Percentiles rank a stretch among this genome's conserved stretches.
Conservation (phyloP, 2,797 vertebrate genomes). For the Gallinago nigripennis region DNA sequence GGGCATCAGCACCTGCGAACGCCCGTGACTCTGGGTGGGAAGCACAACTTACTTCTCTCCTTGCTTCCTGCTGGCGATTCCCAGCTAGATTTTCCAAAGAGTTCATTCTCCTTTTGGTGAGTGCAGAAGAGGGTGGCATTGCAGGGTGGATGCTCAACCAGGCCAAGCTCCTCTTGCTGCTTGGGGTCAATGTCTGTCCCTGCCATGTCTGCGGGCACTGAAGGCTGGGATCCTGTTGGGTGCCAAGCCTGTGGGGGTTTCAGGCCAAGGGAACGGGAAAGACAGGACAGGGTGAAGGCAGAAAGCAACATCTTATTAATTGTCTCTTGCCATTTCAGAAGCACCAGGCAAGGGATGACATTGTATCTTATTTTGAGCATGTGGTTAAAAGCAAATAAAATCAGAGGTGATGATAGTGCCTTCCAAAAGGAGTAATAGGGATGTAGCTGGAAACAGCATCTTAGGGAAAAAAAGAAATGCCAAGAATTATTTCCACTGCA, state of each 20-base stretch:
- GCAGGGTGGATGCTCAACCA: neutral
- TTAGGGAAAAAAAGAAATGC: neutral
- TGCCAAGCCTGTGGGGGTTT: neutral
- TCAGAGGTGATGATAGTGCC: neutral
- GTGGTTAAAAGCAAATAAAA: neutral
- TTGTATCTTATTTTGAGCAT: neutral
- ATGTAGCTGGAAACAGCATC: neutral
- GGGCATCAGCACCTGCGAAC: neutral
- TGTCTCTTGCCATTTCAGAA: neutral
- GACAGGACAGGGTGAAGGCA: neutral
- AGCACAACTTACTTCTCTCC: neutral
- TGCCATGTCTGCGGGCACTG: neutral
- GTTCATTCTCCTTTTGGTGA: neutral
- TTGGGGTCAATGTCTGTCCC: neutral
- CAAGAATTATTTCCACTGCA: neutral
- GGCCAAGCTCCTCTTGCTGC: neutral
- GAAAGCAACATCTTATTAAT: neutral
- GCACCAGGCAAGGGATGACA: neutral
- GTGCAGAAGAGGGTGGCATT: neutral
- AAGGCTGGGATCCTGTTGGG: neutral
- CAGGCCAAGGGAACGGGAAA: neutral
- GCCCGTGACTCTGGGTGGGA: neutral
- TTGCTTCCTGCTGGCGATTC: neutral
- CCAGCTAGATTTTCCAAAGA: neutral
- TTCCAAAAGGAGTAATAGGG: neutral